A percentile compares a stretch with the other conserved stretches of the same genome.
These are phyloP conservation scores for Caenorhabditis zanzibari DNA, from an alignment of 2,888 invertebrate species.

Conservation along the genomic window DNA sequence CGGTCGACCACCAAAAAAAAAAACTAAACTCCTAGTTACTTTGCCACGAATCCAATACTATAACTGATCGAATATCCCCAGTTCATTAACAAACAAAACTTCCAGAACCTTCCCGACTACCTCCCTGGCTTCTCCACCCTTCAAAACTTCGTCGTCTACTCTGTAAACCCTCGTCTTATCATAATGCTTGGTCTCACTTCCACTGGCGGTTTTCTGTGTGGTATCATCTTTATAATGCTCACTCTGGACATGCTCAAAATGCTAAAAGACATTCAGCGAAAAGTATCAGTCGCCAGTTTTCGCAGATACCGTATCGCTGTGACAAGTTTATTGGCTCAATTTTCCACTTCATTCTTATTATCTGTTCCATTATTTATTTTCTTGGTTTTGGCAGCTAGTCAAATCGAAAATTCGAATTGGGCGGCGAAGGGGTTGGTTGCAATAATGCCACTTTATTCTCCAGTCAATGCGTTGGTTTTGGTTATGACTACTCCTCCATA, in stretches of 20 bases:
- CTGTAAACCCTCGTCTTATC: not conserved
- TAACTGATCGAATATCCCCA: no score
- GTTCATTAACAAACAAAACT: no score
- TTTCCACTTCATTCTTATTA: constrained; percentile 10
- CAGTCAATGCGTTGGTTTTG: constrained; percentile 22
- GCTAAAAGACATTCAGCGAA: not conserved
- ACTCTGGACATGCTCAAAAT: constrained; percentile 22
- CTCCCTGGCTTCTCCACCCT: not conserved
- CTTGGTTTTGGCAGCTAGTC: not conserved
- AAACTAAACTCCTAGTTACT: no score
- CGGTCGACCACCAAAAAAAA: no score
- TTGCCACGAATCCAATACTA: no score
- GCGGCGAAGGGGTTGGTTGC: not conserved
- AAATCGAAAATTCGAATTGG: not conserved
- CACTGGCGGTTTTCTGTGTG: not conserved
- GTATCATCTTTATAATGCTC: not conserved
- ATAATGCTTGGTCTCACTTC: not conserved
- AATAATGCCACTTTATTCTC: not conserved
- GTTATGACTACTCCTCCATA: not conserved
- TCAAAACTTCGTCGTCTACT: constrained; percentile 9
- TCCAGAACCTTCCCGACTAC: constrained; percentile 23
- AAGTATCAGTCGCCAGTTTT: not conserved
- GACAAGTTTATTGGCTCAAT: constrained; percentile 17
- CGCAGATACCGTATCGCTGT: not conserved
- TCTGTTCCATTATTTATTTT: not conserved